Evolutionary conservation across 2,888 invertebrate species (phyloP), one percentile per base, ranked within the genome.

Genomic region (Tineola bisselliella): DNA sequence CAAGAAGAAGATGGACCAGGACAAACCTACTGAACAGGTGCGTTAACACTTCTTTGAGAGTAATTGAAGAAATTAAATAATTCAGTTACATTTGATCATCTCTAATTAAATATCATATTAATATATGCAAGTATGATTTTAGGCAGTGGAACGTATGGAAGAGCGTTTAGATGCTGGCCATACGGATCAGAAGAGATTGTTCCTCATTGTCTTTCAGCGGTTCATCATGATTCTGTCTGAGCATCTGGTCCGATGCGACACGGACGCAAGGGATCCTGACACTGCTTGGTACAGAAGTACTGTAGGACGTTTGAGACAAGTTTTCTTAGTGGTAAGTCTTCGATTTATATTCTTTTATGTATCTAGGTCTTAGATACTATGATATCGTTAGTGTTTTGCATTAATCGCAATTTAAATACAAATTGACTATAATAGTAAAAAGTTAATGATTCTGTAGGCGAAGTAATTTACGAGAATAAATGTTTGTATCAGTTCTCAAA

Each of bases 211-310:
- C 70, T 98, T 98, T 84, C 98, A 98, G 89, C 91, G 98, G 63
- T 99, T 99, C 87, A 98, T 98, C 67, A 98, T 98, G 94, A 95
- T 98, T 69, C 88, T 99, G 66, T 97, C 97, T 0, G 98, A 99
- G 79, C 98, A 99, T 87, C 90, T 99, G 69, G 95, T 96, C 61
- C 89, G 94, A 63, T 95, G 95, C 76, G 98, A 99, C 81, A 95
- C 96, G 0, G 97, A 98, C 84, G 96, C 95, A 12, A 90, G 93
- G 64, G 96, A 97, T 83, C 95, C 94, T 72, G 94, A 95, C 81
- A 98, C 97, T 2, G 93, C 94, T 76, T 98, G 98, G 97, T 99
- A 97, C 87, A 91, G 93, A 70, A 97, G 97, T 94, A 97, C 98
- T 5, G 92, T 97, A 66, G 98, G 98, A 61, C 88, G 99, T 64